Conservation (phyloP, 2,888 invertebrate species). For the Erynnis tages region DNA sequence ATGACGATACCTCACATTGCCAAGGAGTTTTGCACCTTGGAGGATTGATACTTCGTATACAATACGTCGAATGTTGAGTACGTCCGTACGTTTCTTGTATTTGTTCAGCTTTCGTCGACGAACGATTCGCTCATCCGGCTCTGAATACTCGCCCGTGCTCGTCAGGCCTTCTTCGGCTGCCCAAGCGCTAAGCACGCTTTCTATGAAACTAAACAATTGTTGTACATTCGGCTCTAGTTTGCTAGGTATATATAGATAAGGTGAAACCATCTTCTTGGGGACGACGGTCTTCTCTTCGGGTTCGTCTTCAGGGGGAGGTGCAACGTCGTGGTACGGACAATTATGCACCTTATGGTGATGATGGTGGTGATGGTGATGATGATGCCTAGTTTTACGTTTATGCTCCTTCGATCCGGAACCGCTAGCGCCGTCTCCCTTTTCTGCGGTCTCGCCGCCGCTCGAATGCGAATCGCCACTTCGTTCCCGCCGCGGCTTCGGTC, state of each 20-base stretch:
- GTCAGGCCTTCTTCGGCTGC: constrained; percentile 87
- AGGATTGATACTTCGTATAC: constrained; percentile 87
- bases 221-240: constrained; percentile 89
- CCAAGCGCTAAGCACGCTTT: constrained; percentile 90
- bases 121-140: constrained; percentile 86
- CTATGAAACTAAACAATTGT: constrained; percentile 90
- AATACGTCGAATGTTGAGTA: constrained; percentile 85
- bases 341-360: constrained; percentile 69
- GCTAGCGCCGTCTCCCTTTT: constrained; percentile 61
- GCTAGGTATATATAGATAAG: constrained; percentile 76
- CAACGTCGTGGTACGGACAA: constrained; percentile 72
- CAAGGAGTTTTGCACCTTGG: constrained; percentile 84
- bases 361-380: constrained; percentile 68
- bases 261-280: constrained; percentile 75
- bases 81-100: constrained; percentile 84
- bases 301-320: constrained; percentile 58
- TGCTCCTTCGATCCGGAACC: constrained; percentile 48
- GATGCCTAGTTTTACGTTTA: constrained; percentile 63
- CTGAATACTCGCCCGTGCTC: constrained; percentile 87
- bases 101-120: constrained; percentile 82
- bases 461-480: constrained; percentile 75
- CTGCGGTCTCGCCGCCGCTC: constrained; percentile 70
- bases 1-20: constrained; percentile 87
- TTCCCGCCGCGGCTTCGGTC: constrained; percentile 62
- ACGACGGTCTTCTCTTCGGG: constrained; percentile 59